These are phyloP conservation scores for Lytechinus pictus DNA, from an alignment of 35 echinoderm and acorn worm genomes.

Conservation along the genomic window DNA sequence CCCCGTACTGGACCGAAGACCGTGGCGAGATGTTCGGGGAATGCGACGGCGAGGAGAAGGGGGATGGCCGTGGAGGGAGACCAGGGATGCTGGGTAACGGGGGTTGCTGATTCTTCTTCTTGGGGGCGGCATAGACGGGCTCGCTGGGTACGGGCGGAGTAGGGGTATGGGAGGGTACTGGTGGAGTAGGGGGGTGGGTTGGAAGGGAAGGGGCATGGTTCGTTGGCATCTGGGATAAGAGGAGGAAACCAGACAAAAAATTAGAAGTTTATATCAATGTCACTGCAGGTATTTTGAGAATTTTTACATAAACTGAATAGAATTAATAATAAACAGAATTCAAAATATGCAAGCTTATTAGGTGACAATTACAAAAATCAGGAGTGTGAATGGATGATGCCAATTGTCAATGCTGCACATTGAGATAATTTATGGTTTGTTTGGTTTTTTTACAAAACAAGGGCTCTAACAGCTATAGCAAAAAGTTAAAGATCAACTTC, in stretches of 20 bases:
- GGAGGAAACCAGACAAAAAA: neutral
- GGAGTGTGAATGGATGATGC: too few species aligned
- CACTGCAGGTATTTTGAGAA: too few species aligned
- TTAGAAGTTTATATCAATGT: too few species aligned
- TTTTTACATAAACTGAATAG: too few species aligned
- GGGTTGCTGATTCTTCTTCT: constrained; percentile 35
- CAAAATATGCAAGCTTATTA: too few species aligned
- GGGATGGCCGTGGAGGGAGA: constrained; percentile 57
- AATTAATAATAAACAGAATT: too few species aligned
- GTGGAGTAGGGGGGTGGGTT: neutral
- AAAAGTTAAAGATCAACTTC: too few species aligned
- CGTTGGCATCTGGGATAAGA: neutral
- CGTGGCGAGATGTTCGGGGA: constrained; percentile 25
- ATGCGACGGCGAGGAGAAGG: constrained; percentile 15
- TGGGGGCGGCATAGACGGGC: constrained; percentile 75
- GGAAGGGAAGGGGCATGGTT: constrained; percentile 31
- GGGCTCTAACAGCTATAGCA: too few species aligned
- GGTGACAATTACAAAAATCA: too few species aligned
- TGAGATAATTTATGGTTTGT: too few species aligned
- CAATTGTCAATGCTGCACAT: too few species aligned
- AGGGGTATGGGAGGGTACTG: neutral
- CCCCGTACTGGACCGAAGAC: constrained; percentile 46
- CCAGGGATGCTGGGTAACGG: constrained; percentile 27
- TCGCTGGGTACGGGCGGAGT: constrained; percentile 42
- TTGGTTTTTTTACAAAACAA: too few species aligned